Conservation (phyloP, 2,797 vertebrate genomes). For the Dipus sagitta region DNA sequence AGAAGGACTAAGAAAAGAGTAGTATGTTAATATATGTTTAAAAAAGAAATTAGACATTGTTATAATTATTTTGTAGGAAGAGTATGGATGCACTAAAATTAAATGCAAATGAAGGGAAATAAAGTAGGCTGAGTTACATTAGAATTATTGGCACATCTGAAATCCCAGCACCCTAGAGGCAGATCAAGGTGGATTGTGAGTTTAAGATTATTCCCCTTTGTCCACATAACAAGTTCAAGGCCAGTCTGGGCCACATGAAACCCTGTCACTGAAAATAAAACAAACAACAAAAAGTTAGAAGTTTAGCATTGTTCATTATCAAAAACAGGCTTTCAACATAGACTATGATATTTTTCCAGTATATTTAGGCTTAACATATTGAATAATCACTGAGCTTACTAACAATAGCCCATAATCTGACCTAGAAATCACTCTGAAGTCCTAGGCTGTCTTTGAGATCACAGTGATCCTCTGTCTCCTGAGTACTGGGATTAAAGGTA, state of each 20-base stretch:
- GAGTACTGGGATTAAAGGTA: too few species aligned
- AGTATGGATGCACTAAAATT: background rate
- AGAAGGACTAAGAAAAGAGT: background rate
- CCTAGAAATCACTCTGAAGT: too few species aligned
- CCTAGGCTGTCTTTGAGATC: too few species aligned
- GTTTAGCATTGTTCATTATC: background rate
- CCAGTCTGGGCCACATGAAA: background rate
- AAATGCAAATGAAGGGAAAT: background rate
- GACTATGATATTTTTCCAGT: background rate
- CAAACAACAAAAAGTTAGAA: background rate
- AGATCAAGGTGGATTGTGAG: background rate
- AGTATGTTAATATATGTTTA: background rate
- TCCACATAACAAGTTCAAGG: too few species aligned
- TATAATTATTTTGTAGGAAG: background rate
- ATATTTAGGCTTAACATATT: background rate
- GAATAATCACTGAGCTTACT: background rate
- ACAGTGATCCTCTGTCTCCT: too few species aligned
- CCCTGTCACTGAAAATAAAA: background rate
- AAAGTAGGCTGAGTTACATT: background rate
- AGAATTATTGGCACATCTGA: background rate
- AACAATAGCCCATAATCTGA: too few species aligned
- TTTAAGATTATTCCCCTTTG: background rate
- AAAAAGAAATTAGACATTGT: conserved; percentile 13
- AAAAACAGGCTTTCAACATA: background rate
- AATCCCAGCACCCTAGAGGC: background rate